A percentile compares a stretch with the other conserved stretches of the same genome.
Conservation (phyloP, 2,113 vertebrate genomes). For the Hippoglossus stenolepis region DNA sequence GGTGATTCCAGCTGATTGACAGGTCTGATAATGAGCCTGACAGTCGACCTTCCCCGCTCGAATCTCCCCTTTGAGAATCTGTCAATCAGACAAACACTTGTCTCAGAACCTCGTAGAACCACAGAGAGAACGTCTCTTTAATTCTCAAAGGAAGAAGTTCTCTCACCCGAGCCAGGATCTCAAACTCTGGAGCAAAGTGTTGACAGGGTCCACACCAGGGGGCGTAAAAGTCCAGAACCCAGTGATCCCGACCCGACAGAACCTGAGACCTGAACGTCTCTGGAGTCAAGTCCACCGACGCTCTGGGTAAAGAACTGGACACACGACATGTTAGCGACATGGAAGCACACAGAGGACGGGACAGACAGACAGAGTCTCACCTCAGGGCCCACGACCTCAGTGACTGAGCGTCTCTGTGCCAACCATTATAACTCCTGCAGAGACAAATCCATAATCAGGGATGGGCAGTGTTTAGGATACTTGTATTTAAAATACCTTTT, state of each 20-base stretch:
- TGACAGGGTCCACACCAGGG: conserved; percentile 98
- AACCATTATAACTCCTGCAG: conserved; percentile 90
- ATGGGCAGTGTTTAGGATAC: too few relatives aligned
- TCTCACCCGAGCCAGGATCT: conserved; percentile 91
- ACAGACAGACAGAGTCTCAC: conserved; percentile 77
- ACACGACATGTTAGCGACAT: not conserved
- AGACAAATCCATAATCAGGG: conserved; percentile 1
- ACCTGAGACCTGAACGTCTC: conserved; percentile 90
- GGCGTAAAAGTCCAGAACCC: conserved; percentile 97
- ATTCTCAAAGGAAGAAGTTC: not conserved
- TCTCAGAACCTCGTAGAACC: not conserved
- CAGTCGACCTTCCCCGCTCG: conserved; percentile 96
- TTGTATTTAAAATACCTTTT: too few relatives aligned
- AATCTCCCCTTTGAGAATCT: conserved; percentile 91
- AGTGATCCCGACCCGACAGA: conserved; percentile 89
- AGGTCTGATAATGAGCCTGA: conserved; percentile 88
- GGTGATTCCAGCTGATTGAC: conserved; percentile 89
- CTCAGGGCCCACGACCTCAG: conserved; percentile 91
- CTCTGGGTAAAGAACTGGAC: conserved; percentile 88
- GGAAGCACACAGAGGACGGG: not conserved
- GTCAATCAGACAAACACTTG: conserved; percentile 50
- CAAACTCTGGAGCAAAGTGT: conserved; percentile 96
- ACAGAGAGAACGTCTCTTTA: not conserved
- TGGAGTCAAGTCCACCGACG: conserved; percentile 89
- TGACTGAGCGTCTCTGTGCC: conserved; percentile 93